phyloP scores from a whole-genome alignment of 1,140 invertebrate species.

The Antheraea mylitta region DNA sequence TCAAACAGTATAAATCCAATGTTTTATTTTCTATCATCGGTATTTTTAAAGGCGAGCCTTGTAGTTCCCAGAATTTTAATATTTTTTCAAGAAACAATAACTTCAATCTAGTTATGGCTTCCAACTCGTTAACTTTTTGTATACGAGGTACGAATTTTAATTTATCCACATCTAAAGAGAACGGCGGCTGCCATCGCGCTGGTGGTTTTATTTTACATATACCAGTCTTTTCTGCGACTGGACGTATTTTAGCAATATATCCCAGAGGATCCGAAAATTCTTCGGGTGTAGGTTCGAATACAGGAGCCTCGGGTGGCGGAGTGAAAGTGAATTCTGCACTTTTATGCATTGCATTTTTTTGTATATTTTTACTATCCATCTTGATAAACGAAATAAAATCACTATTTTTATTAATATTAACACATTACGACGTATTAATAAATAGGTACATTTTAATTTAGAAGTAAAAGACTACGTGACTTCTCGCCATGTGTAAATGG shows the following conservation, averaged over 20 bases:
- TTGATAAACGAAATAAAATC: constrained; percentile 15
- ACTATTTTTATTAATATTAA: constrained; percentile 21
- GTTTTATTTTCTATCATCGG: constrained; percentile 96
- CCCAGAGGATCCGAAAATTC: constrained; percentile 84
- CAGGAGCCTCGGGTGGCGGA: constrained; percentile 82
- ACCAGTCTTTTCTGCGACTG: constrained; percentile 82
- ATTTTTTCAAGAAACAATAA: constrained; percentile 98
- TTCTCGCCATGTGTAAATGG: constrained; percentile 75
- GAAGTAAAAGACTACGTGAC: constrained; percentile 73
- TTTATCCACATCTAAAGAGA: constrained; percentile 98
- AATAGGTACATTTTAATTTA: constrained; percentile 23
- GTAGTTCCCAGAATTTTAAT: constrained; percentile 98
- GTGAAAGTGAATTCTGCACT: constrained; percentile 79
- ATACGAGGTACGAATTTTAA: constrained; percentile 98
- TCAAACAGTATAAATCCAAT: constrained; percentile 95
- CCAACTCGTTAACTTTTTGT: constrained; percentile 97
- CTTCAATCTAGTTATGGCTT: constrained; percentile 97
- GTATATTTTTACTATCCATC: constrained; percentile 74
- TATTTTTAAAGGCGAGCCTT: constrained; percentile 95
- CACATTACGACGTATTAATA: not conserved
- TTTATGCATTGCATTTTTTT: constrained; percentile 74
- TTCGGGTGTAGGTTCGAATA: constrained; percentile 83
- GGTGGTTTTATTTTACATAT: constrained; percentile 86
- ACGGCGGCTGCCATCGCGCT: constrained; percentile 95
- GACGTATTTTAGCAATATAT: constrained; percentile 84